Evolutionary conservation across 2,113 vertebrate species (phyloP).

Genomic region (Thunnus maccoyii): DNA sequence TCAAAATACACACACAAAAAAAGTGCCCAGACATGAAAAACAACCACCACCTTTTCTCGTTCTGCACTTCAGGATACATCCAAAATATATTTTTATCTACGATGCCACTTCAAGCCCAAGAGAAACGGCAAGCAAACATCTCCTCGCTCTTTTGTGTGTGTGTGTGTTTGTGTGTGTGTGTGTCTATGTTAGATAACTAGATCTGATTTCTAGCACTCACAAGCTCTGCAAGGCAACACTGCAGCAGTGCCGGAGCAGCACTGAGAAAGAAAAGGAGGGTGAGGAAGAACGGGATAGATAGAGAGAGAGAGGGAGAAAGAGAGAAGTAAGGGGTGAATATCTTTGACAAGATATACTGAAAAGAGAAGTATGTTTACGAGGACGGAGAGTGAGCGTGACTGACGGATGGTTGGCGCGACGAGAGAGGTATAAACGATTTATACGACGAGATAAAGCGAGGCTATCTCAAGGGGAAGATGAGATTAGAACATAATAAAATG

Average conservation of each 20-base stretch:
- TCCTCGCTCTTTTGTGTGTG: conserved; percentile 46
- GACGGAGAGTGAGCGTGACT: conserved; percentile 32
- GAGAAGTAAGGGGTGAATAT: conserved; percentile 4
- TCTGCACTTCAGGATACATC: conserved; percentile 38
- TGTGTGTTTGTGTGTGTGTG: conserved; percentile 33
- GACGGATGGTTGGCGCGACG: conserved; percentile 42
- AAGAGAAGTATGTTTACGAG: conserved; percentile 53
- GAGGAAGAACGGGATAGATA: conserved; percentile 46
- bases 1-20: conserved; percentile 39
- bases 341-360: conserved; percentile 56
- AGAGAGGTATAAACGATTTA: conserved; percentile 49
- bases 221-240: conserved; percentile 77
- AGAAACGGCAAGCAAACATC: conserved; percentile 50
- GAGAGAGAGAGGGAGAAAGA: neutral
- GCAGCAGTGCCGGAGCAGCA: conserved; percentile 73
- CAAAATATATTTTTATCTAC: conserved; percentile 33
- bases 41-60: conserved; percentile 41
- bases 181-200: conserved; percentile 75
- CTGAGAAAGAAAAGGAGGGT: conserved; percentile 52
- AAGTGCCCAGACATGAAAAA: conserved; percentile 37
- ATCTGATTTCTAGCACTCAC: conserved; percentile 72
- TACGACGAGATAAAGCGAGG: conserved; percentile 52
- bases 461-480: conserved; percentile 60
- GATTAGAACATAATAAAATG: conserved; percentile 72
- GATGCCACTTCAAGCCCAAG: conserved; percentile 29